Percentiles rank a stretch among this genome's conserved stretches.
Evolutionary conservation across 2,888 invertebrate genomes (phyloP).

Genomic region (Leucophora obtusa): DNA sequence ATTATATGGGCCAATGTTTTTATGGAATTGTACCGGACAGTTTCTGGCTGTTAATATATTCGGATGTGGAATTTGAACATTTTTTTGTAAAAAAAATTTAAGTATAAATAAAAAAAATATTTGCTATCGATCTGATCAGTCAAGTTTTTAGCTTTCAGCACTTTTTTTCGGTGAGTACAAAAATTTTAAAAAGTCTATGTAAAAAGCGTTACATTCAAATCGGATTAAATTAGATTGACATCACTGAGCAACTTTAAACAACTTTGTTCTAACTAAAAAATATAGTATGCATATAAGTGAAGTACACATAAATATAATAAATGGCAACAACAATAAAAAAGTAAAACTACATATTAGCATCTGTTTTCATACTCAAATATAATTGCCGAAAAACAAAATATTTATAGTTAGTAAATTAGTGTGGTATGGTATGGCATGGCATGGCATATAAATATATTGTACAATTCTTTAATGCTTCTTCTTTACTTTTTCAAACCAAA

Average conservation of each 20-base stretch:
- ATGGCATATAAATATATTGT: neutral
- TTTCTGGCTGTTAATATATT: too few species aligned
- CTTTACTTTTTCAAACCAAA: neutral
- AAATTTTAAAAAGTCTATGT: too few species aligned
- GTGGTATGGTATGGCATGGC: neutral
- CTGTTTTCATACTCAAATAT: conserved; percentile 12
- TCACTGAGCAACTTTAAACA: neutral
- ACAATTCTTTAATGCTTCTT: neutral
- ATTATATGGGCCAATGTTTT: too few species aligned
- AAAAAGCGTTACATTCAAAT: too few species aligned
- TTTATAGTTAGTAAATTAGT: conserved; percentile 1
- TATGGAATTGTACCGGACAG: too few species aligned
- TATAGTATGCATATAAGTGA: neutral
- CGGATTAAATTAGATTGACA: neutral
- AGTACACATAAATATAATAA: neutral
- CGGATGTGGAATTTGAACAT: too few species aligned
- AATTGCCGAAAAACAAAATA: neutral
- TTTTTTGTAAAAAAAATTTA: too few species aligned
- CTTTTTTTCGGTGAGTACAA: too few species aligned
- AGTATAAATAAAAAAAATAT: too few species aligned
- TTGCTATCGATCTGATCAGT: too few species aligned
- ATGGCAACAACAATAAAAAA: neutral
- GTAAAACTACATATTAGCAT: neutral
- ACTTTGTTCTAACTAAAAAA: conserved; percentile 11
- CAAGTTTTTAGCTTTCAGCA: too few species aligned